Evolutionary conservation across 2,888 invertebrate genomes (phyloP).

Genomic region (Scelioninae gen. 1): DNA sequence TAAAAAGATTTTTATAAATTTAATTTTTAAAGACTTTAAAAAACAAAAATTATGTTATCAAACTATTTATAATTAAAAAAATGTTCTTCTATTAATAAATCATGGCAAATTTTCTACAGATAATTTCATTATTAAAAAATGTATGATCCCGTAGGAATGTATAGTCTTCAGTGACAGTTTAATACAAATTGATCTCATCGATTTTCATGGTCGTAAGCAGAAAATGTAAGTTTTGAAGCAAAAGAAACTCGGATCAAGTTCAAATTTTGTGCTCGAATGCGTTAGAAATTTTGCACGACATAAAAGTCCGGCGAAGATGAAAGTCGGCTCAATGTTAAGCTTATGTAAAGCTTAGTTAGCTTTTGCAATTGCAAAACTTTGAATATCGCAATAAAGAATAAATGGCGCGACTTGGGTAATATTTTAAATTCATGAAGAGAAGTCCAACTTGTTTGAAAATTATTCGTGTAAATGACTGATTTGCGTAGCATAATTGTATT

Average conservation of each 20-base stretch:
- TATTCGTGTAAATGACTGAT: slow-evolving; percentile 26
- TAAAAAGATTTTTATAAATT: no score
- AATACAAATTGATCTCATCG: neutral
- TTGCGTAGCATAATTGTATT: slow-evolving; percentile 5
- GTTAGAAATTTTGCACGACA: slow-evolving; percentile 34
- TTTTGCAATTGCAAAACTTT: slow-evolving; percentile 56
- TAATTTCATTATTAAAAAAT: no score
- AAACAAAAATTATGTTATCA: no score
- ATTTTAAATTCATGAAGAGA: slow-evolving; percentile 40
- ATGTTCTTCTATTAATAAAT: no score
- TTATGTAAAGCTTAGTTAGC: slow-evolving; percentile 61
- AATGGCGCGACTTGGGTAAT: slow-evolving; percentile 51
- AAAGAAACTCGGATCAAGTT: slow-evolving; percentile 50
- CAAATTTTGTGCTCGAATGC: slow-evolving; percentile 53
- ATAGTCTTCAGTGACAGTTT: neutral
- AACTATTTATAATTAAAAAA: no score
- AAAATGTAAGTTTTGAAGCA: slow-evolving; percentile 19
- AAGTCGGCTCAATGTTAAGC: slow-evolving; percentile 46
- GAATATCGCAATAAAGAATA: slow-evolving; percentile 55
- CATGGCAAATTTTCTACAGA: no score
- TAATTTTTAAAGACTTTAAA: no score
- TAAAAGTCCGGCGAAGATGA: slow-evolving; percentile 35
- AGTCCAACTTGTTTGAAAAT: slow-evolving; percentile 43
- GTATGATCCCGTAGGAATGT: no score
- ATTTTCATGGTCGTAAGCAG: neutral